These are phyloP conservation scores for Calephelis nemesis DNA, from an alignment of 1,140 invertebrate genomes.

Conservation along the genomic window DNA sequence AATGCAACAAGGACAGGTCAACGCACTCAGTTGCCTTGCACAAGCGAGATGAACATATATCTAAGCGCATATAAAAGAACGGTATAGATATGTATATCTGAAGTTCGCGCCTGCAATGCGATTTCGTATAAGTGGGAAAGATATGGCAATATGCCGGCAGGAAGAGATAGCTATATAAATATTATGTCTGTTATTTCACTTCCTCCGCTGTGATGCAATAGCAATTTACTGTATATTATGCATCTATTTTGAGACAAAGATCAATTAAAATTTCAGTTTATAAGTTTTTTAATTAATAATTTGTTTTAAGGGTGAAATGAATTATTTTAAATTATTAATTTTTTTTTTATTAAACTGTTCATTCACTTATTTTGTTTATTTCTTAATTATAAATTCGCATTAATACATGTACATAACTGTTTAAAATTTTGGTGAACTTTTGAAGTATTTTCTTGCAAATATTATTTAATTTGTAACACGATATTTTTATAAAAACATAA, in stretches of 20 bases:
- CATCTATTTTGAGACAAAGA: conserved; percentile 71
- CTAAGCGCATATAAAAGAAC: conserved; percentile 38
- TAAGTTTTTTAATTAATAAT: conserved; percentile 27
- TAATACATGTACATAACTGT: neutral
- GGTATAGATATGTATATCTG: conserved; percentile 40
- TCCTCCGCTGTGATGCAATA: conserved; percentile 77
- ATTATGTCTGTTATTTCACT: conserved; percentile 78
- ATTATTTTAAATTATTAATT: neutral
- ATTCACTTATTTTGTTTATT: no score
- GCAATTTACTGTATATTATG: conserved; percentile 67
- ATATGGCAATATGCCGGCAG: conserved; percentile 51
- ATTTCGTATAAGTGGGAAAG: conserved; percentile 50
- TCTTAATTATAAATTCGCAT: no score
- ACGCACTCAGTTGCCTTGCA: conserved; percentile 75
- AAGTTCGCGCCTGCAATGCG: conserved; percentile 48
- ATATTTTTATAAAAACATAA: neutral
- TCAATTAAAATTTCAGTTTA: conserved; percentile 51
- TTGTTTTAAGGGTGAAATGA: neutral
- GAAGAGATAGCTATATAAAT: conserved; percentile 71
- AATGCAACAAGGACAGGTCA: conserved; percentile 76
- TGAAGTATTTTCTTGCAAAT: no score
- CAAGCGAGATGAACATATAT: conserved; percentile 53
- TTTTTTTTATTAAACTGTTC: neutral
- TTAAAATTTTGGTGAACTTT: no score
- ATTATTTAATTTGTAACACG: no score